These are phyloP conservation scores for Mallateleia sp. DNA, from an alignment of 2,888 invertebrate species.

Conservation along the genomic window DNA sequence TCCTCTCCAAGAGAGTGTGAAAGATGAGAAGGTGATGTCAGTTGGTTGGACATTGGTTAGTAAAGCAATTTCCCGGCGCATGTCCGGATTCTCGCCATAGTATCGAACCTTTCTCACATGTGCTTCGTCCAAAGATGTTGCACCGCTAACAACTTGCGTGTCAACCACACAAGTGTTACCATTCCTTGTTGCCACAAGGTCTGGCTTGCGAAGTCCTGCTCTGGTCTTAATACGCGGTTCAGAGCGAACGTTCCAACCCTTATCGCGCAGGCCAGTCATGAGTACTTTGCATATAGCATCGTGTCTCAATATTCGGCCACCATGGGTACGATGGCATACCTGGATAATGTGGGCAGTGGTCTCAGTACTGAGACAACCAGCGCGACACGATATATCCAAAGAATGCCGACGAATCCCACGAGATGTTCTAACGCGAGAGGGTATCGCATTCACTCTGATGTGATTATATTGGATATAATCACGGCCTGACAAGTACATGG, in stretches of 20 bases:
- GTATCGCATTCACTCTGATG: conserved; percentile 84
- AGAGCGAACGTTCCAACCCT: conserved; percentile 81
- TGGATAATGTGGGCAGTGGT: conserved; percentile 86
- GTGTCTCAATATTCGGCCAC: conserved; percentile 85
- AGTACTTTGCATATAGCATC: conserved; percentile 81
- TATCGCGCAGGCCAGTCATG: conserved; percentile 75
- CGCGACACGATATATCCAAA: conserved; percentile 80
- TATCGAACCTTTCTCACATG: conserved; percentile 56
- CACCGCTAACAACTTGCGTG: conserved; percentile 67
- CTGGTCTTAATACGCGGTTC: conserved; percentile 80
- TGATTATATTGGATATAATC: conserved; percentile 85
- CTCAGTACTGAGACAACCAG: conserved; percentile 84
- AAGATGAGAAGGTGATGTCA: conserved; percentile 48
- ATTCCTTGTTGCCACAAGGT: conserved; percentile 44
- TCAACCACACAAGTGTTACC: conserved; percentile 47
- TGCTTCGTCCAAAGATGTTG: conserved; percentile 30
- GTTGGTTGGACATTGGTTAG: neutral
- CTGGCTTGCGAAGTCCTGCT: conserved; percentile 68
- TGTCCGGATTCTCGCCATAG: conserved; percentile 28
- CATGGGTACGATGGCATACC: conserved; percentile 85
- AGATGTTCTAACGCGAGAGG: conserved; percentile 76
- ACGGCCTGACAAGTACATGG: conserved; percentile 80
- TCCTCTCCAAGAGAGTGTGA: conserved; percentile 74
- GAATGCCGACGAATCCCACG: conserved; percentile 75
- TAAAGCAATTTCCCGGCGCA: neutral